These are phyloP conservation scores for Stichodactyla mertensii DNA, from an alignment of 64 coral and sea anemone species.

Conservation along the genomic window DNA sequence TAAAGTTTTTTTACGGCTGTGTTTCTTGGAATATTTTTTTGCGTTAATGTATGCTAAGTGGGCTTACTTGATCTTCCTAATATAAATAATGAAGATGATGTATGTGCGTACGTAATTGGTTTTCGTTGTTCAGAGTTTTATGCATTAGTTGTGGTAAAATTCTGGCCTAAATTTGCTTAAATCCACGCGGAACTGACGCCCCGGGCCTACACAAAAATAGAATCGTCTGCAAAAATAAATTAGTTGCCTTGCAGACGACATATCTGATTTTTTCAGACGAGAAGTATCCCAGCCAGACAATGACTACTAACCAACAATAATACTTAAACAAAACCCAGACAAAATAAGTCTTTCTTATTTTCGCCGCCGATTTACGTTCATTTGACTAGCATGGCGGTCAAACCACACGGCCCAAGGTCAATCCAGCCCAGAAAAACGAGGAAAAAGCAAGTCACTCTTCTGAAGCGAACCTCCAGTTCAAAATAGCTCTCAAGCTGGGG, in stretches of 20 bases:
- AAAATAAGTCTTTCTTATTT: slow-evolving; percentile 75
- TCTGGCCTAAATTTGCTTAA: not conserved
- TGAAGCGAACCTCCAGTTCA: slow-evolving; percentile 60
- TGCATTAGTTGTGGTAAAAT: not conserved
- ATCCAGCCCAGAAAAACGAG: not conserved
- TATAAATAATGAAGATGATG: slow-evolving; percentile 15
- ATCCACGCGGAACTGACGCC: not conserved
- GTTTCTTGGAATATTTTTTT: not conserved
- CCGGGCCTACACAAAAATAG: slow-evolving; percentile 56
- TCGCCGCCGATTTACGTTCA: slow-evolving; percentile 1
- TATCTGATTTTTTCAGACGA: slow-evolving; percentile 94
- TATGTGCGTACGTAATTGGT: not conserved
- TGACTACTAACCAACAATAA: slow-evolving; percentile 99
- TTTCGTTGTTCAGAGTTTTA: not conserved
- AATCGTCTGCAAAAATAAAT: slow-evolving; percentile 76
- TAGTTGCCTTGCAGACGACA: slow-evolving; percentile 74
- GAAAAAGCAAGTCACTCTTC: slow-evolving; percentile 33
- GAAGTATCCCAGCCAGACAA: slow-evolving; percentile 91
- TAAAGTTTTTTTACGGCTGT: not conserved
- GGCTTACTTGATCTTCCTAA: not conserved
- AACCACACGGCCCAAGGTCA: slow-evolving; percentile 5
- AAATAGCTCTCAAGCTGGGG: slow-evolving; percentile 49
- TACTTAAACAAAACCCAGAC: slow-evolving; percentile 99
- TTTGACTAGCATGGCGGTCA: not conserved
- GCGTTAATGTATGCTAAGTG: not conserved